Conservation (phyloP, 2,113 vertebrate genomes). For the Tinamus guttatus region DNA sequence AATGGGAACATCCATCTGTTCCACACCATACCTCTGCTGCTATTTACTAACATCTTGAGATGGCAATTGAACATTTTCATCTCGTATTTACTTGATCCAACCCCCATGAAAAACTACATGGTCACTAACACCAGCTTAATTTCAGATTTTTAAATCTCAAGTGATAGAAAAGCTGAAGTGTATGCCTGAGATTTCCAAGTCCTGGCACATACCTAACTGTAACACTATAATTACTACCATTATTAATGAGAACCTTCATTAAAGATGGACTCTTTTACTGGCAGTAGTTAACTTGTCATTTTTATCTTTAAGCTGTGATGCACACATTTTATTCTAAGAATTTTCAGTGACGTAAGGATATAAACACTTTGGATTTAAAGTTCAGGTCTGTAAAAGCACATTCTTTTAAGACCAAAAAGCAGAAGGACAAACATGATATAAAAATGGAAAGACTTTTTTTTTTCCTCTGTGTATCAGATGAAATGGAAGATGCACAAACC, state of each 20-base stretch:
- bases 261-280: neutral
- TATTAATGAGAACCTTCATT: neutral
- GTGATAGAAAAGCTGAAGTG: neutral
- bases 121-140: neutral
- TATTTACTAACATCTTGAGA: neutral
- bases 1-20: conserved; percentile 21
- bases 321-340: neutral
- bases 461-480: neutral
- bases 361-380: neutral
- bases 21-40: neutral
- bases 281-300: neutral
- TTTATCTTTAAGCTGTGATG: neutral
- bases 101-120: neutral
- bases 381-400: neutral
- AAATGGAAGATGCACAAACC: neutral
- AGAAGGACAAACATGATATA: neutral
- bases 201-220: neutral
- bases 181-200: neutral
- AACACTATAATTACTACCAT: neutral
- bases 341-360: neutral
- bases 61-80: neutral
- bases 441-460: neutral
- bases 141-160: neutral
- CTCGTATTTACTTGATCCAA: neutral
- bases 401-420: neutral